phyloP scores from a whole-genome alignment of 2,797 vertebrate genomes.

The Chaetodon trifasciatus region DNA sequence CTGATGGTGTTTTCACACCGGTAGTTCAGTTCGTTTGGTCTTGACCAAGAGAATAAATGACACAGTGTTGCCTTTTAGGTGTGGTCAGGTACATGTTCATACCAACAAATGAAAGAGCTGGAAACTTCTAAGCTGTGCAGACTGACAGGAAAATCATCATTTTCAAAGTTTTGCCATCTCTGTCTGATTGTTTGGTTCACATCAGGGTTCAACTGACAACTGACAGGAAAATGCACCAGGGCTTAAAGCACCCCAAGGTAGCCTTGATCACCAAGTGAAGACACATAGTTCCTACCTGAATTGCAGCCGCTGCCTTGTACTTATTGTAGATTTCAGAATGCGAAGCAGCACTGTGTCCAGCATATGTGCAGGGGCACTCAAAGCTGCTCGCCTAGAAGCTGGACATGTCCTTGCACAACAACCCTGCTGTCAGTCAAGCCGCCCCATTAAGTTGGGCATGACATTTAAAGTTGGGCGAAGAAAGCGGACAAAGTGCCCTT shows the following conservation, averaged over 20 bases:
- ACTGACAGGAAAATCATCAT: neutral
- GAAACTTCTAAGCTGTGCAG: neutral
- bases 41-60: neutral
- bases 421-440: constrained; percentile 79
- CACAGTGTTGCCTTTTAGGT: neutral
- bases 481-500: constrained; percentile 79
- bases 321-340: constrained; percentile 28
- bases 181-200: neutral
- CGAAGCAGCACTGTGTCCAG: constrained; percentile 50
- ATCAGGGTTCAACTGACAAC: neutral
- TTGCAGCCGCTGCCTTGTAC: constrained; percentile 10
- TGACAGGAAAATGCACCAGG: neutral
- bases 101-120: neutral
- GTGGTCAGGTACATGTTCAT: neutral
- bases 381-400: constrained; percentile 75
- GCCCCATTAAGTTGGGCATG: constrained; percentile 77
- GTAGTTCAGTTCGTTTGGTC: neutral
- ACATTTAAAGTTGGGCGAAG: constrained; percentile 85
- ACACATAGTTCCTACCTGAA: constrained; percentile 14
- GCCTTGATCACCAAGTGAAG: neutral
- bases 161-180: neutral
- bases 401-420: constrained; percentile 79
- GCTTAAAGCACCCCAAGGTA: neutral
- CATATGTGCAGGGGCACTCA: constrained; percentile 64
- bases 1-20: neutral